Conservation (phyloP, 2,113 vertebrate species). For the Silurus asotus region DNA sequence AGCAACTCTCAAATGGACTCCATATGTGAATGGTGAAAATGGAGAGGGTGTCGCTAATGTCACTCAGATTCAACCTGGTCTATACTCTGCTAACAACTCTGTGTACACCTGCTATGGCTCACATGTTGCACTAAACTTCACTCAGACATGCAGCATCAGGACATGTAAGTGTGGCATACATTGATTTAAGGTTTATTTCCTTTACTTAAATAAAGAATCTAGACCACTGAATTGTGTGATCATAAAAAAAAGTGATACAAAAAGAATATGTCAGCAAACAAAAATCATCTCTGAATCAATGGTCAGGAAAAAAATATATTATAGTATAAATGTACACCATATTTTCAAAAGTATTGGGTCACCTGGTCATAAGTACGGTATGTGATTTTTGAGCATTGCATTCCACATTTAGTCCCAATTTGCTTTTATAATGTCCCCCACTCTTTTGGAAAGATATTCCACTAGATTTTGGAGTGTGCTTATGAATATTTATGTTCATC, state of each 20-base stretch:
- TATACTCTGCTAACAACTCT: constrained; percentile 68
- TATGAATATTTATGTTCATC: too few species aligned
- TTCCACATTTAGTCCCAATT: too few species aligned
- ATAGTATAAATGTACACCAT: too few species aligned
- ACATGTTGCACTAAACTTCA: constrained; percentile 69
- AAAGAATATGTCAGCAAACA: not conserved
- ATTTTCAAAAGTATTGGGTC: too few species aligned
- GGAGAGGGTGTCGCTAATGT: constrained; percentile 61
- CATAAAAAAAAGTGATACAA: not conserved
- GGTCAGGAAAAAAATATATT: not conserved
- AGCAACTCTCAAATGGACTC: constrained; percentile 77
- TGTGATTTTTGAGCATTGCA: too few species aligned
- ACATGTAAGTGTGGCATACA: constrained; percentile 74
- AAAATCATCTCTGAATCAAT: not conserved
- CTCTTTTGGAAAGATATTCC: too few species aligned
- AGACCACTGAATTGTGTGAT: not conserved
- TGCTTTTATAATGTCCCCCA: too few species aligned
- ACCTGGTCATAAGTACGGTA: too few species aligned
- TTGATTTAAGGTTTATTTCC: not conserved
- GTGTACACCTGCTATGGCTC: constrained; percentile 77
- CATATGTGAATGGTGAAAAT: constrained; percentile 54
- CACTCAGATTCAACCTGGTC: constrained; percentile 67
- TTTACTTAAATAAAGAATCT: not conserved
- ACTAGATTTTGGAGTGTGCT: too few species aligned
- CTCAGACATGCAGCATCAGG: constrained; percentile 67